Percentiles rank a stretch among this genome's conserved stretches.
These are phyloP conservation scores for Phortica magna DNA, from an alignment of 2,888 invertebrate species.

Conservation along the genomic window DNA sequence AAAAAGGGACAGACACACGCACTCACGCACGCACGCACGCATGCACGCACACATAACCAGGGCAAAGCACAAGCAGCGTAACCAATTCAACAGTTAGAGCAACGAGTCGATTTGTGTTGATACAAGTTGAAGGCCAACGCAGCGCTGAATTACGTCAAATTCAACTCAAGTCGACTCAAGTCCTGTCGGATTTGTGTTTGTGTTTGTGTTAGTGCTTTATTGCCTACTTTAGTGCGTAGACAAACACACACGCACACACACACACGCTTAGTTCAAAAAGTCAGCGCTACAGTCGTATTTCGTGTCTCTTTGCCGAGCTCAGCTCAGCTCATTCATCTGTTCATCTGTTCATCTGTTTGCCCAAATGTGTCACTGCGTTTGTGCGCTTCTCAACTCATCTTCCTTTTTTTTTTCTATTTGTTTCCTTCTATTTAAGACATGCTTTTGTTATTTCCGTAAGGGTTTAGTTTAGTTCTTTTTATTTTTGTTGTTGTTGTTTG, in stretches of 20 bases:
- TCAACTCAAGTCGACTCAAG: not conserved
- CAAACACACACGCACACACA: not conserved
- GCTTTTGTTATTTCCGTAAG: constrained; percentile 14
- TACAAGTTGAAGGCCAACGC: not conserved
- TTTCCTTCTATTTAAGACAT: not conserved
- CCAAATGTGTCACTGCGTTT: constrained; percentile 39
- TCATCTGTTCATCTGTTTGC: constrained; percentile 48
- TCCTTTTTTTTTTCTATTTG: constrained; percentile 7
- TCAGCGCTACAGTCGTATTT: not conserved
- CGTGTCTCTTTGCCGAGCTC: not conserved
- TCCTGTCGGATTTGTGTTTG: constrained; percentile 9
- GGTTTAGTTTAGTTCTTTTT: not conserved
- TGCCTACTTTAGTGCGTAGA: constrained; percentile 27
- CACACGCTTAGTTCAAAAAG: not conserved
- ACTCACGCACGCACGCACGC: not conserved
- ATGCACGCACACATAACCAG: not conserved
- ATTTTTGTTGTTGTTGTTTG: not conserved
- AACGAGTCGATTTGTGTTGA: not conserved
- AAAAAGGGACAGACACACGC: not conserved
- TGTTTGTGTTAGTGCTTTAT: constrained; percentile 8
- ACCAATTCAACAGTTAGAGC: constrained; percentile 18
- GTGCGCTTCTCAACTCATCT: not conserved
- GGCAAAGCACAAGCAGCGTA: not conserved
- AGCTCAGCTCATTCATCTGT: not conserved
- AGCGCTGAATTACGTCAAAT: not conserved